Conservation (phyloP, 2,797 vertebrate genomes). For the Sebastolobus altivelis region DNA sequence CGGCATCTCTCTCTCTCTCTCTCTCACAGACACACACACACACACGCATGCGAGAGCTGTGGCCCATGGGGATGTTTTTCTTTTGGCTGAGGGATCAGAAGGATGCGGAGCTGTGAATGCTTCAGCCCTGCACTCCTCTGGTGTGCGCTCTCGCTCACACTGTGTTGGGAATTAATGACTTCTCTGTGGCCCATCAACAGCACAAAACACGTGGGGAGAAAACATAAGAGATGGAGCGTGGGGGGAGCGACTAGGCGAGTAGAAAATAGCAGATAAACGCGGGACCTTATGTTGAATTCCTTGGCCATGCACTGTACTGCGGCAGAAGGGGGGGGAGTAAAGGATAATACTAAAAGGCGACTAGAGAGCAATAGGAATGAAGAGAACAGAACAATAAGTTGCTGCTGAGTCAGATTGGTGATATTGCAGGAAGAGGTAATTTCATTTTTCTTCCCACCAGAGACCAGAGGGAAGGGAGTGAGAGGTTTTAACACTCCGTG, state of each 20-base stretch:
- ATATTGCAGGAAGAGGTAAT: slow-evolving; percentile 74
- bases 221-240: slow-evolving; percentile 59
- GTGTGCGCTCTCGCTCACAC: slow-evolving; percentile 67
- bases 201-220: slow-evolving; percentile 63
- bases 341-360: slow-evolving; percentile 63
- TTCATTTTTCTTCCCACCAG: slow-evolving; percentile 70
- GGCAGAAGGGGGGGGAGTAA: slow-evolving; percentile 45
- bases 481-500: slow-evolving; percentile 43
- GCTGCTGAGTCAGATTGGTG: slow-evolving; percentile 78
- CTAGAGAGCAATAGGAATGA: slow-evolving; percentile 69
- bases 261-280: slow-evolving; percentile 69
- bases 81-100: slow-evolving; percentile 80
- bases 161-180: slow-evolving; percentile 80
- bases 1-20: neutral
- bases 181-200: slow-evolving; percentile 77
- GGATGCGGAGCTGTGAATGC: slow-evolving; percentile 75
- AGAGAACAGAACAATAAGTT: slow-evolving; percentile 73
- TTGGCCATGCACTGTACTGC: slow-evolving; percentile 46
- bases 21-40: neutral
- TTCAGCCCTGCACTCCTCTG: slow-evolving; percentile 73
- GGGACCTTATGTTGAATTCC: slow-evolving; percentile 56
- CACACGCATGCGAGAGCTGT: slow-evolving; percentile 48
- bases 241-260: slow-evolving; percentile 21
- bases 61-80: slow-evolving; percentile 77
- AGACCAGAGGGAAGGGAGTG: slow-evolving; percentile 50